A percentile compares a stretch with the other conserved stretches of the same genome.
Conservation (phyloP, 2,113 vertebrate genomes). For the Hiodon tergisus region DNA sequence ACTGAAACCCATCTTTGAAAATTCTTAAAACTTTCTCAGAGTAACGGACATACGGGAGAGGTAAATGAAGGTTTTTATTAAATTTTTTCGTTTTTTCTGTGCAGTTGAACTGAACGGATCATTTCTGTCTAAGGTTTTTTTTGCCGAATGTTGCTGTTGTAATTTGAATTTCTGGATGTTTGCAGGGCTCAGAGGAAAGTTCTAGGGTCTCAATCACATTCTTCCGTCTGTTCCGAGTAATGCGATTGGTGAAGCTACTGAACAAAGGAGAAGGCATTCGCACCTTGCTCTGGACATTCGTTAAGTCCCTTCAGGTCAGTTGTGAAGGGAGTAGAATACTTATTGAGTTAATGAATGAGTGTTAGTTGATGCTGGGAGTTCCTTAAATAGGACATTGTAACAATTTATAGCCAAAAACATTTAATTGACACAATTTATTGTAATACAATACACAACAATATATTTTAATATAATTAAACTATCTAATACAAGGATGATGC, state of each 20-base stretch:
- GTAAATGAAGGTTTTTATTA: not conserved
- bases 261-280: conserved; percentile 97
- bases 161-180: conserved; percentile 12
- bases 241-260: conserved; percentile 95
- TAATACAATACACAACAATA: too few relatives aligned
- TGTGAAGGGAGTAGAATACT: not conserved
- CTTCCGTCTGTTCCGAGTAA: conserved; percentile 97
- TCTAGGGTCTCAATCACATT: conserved; percentile 98
- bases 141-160: too few relatives aligned
- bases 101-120: not conserved
- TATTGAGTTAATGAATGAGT: not conserved
- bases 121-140: not conserved
- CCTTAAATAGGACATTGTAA: too few relatives aligned
- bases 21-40: not conserved
- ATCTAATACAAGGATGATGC: too few relatives aligned
- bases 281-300: conserved; percentile 95
- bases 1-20: too few relatives aligned
- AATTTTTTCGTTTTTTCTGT: not conserved
- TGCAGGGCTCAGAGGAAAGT: conserved; percentile 85
- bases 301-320: conserved; percentile 94
- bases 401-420: too few relatives aligned
- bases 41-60: conserved; percentile 3
- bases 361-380: not conserved
- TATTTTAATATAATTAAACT: too few relatives aligned
- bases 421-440: too few relatives aligned